Conservation (phyloP, 2,888 invertebrate species). For the Lobophora halterata region DNA sequence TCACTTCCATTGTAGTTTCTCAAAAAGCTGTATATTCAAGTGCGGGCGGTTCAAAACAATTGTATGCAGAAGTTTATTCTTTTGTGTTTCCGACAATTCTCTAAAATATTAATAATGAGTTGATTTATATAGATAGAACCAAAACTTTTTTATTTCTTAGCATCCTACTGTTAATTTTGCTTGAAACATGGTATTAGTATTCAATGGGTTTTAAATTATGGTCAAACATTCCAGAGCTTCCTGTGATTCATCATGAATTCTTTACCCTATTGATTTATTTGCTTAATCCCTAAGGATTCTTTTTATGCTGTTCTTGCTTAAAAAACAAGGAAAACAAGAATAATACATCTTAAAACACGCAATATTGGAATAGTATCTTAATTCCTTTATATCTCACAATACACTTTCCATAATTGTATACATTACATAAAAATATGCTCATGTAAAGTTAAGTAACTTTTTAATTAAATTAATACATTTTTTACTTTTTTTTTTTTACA, state of each 20-base stretch:
- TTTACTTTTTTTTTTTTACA: conserved; percentile 25
- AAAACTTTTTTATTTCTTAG: no score
- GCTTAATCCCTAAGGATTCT: conserved; percentile 1
- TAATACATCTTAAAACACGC: no score
- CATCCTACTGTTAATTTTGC: conserved; percentile 3
- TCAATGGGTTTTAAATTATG: conserved; percentile 43
- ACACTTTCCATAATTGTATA: no score
- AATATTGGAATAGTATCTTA: no score
- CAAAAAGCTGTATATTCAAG: conserved; percentile 24
- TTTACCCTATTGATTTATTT: conserved; percentile 22
- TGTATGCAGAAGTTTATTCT: neutral
- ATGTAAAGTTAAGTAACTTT: conserved; percentile 15
- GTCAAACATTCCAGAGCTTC: conserved; percentile 48
- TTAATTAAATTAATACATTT: conserved; percentile 23
- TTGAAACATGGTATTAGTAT: conserved; percentile 57
- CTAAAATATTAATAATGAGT: no score
- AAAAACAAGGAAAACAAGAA: no score
- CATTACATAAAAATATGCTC: neutral
- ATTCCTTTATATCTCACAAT: no score
- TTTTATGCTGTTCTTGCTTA: neutral
- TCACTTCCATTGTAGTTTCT: conserved; percentile 31
- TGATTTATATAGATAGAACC: no score
- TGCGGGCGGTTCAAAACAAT: conserved; percentile 12
- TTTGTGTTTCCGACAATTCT: neutral
- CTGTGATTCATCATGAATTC: conserved; percentile 48